Base-by-base conservation (phyloP, 2,888 invertebrate species). In the Oscheius sp. region DNA sequence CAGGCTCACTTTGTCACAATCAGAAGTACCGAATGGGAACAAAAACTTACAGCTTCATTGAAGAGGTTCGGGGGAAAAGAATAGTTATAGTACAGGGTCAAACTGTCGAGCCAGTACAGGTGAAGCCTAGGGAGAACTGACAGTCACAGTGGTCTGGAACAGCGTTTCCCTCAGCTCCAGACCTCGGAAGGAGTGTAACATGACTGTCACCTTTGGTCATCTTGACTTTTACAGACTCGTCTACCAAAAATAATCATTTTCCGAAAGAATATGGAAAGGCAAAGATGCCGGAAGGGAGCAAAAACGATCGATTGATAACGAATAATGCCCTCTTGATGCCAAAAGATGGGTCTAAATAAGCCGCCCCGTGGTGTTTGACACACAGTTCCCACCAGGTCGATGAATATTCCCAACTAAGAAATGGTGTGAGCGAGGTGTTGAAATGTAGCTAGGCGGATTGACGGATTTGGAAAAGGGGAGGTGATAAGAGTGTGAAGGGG, bases 221-320 rank as follows among this genome's bases (percentile, higher is more conserved):
- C 42, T 42, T 42, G 42, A 42, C 42, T 7, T 42, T 42, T 42
- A 42, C 42, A 42, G 42, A 42, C 7, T 7, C 42, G 42, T 42
- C 42, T 42, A 32, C 58, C 37, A 13, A 35, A 57, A 29, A 57
- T n/a, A 29, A 21, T 37, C 60, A 42, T 13, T 33, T 42, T 42
- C 7, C 13, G 65, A 65, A 33, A 29, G 29, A 63, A 51, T 47
- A 50, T 50, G 21, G n/a, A 10, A 21, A 29, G 62, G 42, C 7
- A 42, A 42, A 42, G 42, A 13, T 32, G 68, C 53, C 21, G 68
- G 33, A 32, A 29, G 42, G 55, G n/a, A 53, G 68, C 33, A 21
- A 51, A 33, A 42, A 13, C 55, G 29, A 68, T 68, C 68, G 68
- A 68, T 68, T 68, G 68, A 68, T 68, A 68, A 68, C 68, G 68